Evolutionary conservation across 2,888 invertebrate genomes (phyloP).

Genomic region (Tetanocera ferruginea): DNA sequence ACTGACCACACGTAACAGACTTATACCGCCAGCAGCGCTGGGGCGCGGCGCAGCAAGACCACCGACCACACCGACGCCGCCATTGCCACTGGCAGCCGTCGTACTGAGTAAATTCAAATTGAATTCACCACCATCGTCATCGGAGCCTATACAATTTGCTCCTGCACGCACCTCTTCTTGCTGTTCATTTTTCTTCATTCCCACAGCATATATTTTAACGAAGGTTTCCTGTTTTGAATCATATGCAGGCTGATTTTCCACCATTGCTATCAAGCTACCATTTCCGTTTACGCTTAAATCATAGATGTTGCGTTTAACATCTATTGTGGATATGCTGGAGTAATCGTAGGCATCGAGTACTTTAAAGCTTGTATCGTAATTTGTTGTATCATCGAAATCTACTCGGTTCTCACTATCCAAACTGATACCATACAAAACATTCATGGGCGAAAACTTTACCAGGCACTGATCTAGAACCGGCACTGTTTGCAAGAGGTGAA

Average conservation of each 20-base stretch:
- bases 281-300: slow-evolving; percentile 85
- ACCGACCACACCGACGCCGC: slow-evolving; percentile 50
- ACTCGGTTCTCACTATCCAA: slow-evolving; percentile 80
- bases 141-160: slow-evolving; percentile 36
- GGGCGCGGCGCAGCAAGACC: slow-evolving; percentile 54
- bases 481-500: slow-evolving; percentile 93
- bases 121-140: slow-evolving; percentile 46
- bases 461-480: slow-evolving; percentile 91
- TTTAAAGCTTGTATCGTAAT: slow-evolving; percentile 93
- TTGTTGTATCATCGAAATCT: slow-evolving; percentile 80
- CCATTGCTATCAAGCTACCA: slow-evolving; percentile 90
- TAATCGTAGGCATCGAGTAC: slow-evolving; percentile 96
- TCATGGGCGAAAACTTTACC: slow-evolving; percentile 88
- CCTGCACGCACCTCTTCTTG: slow-evolving; percentile 81
- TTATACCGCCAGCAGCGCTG: slow-evolving; percentile 53
- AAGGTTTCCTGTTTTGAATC: slow-evolving; percentile 90
- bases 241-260: slow-evolving; percentile 89
- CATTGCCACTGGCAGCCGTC: slow-evolving; percentile 54
- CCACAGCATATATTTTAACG: slow-evolving; percentile 93
- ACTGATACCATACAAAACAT: slow-evolving; percentile 89
- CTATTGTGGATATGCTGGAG: slow-evolving; percentile 93
- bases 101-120: slow-evolving; percentile 43
- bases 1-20: slow-evolving; percentile 37
- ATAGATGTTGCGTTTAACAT: slow-evolving; percentile 91
- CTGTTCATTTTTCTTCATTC: slow-evolving; percentile 86